phyloP scores from a whole-genome alignment of 2,888 invertebrate genomes.

The Drosophila melanocephala region DNA sequence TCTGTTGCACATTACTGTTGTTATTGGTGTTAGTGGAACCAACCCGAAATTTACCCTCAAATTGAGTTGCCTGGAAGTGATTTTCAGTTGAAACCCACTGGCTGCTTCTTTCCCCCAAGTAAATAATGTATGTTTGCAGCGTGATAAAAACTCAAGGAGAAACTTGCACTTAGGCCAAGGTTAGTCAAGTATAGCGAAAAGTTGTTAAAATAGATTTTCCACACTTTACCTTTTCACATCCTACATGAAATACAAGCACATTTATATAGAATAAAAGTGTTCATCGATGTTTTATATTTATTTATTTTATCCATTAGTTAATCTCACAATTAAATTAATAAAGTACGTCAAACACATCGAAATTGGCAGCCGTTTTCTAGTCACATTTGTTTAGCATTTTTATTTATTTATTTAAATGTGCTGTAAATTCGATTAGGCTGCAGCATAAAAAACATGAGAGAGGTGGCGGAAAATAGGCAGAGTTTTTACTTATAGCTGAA shows the following conservation, averaged over 20 bases:
- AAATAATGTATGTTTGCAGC: conserved; percentile 69
- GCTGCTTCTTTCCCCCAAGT: conserved; percentile 51
- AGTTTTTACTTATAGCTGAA: conserved; percentile 50
- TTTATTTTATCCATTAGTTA: conserved; percentile 16
- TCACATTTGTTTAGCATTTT: conserved; percentile 11
- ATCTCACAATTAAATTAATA: conserved; percentile 7
- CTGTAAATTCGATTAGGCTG: conserved; percentile 67
- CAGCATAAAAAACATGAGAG: conserved; percentile 11
- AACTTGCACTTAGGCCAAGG: conserved; percentile 34
- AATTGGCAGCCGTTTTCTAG: conserved; percentile 26
- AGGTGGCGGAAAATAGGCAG: conserved; percentile 1
- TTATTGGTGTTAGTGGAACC: conserved; percentile 45
- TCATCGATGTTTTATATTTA: conserved; percentile 35
- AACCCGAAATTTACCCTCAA: conserved; percentile 71
- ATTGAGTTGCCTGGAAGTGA: conserved; percentile 71
- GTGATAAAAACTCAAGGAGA: conserved; percentile 31
- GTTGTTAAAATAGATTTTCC: not conserved
- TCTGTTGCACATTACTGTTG: conserved; percentile 28
- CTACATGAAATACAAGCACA: not conserved
- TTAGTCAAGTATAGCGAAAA: conserved; percentile 20
- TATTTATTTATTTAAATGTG: conserved; percentile 50
- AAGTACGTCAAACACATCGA: not conserved
- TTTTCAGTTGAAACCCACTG: conserved; percentile 37
- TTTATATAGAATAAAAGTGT: conserved; percentile 1
- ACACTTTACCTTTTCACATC: not conserved